Evolutionary conservation across 2,888 invertebrate species (phyloP).

Genomic region (Ochlodes sylvanus): DNA sequence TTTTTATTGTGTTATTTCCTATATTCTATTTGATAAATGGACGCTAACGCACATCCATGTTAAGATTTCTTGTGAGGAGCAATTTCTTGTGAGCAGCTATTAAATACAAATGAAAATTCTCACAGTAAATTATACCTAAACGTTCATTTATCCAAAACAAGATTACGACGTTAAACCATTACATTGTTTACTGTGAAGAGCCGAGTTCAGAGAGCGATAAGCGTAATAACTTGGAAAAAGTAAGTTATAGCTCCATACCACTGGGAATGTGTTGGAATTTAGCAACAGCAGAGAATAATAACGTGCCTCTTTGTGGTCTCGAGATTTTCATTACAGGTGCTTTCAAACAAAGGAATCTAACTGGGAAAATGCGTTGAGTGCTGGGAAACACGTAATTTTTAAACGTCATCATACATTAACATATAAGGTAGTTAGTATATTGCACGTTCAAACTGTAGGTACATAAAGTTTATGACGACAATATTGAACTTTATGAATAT

Average conservation of each 20-base stretch:
- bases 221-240: constrained; percentile 32
- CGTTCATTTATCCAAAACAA: constrained; percentile 16
- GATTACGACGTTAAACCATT: constrained; percentile 19
- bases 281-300: constrained; percentile 39
- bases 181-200: constrained; percentile 26
- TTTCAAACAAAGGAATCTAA: constrained; percentile 43
- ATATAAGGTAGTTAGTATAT: too few species aligned
- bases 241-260: constrained; percentile 35
- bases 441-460: too few species aligned
- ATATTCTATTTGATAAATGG: too few species aligned
- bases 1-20: too few species aligned
- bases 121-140: constrained; percentile 1
- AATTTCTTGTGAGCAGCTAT: too few species aligned
- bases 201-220: constrained; percentile 34
- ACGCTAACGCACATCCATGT: too few species aligned
- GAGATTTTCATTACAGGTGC: constrained; percentile 47
- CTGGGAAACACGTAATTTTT: neutral
- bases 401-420: too few species aligned
- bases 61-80: too few species aligned
- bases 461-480: too few species aligned
- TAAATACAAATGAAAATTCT: neutral
- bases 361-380: constrained; percentile 25
- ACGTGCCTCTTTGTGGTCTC: constrained; percentile 37
- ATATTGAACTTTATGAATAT: too few species aligned
- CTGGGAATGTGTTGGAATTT: constrained; percentile 30